phyloP scores from a whole-genome alignment of 2,113 vertebrate species.

The Daubentonia madagascariensis region DNA sequence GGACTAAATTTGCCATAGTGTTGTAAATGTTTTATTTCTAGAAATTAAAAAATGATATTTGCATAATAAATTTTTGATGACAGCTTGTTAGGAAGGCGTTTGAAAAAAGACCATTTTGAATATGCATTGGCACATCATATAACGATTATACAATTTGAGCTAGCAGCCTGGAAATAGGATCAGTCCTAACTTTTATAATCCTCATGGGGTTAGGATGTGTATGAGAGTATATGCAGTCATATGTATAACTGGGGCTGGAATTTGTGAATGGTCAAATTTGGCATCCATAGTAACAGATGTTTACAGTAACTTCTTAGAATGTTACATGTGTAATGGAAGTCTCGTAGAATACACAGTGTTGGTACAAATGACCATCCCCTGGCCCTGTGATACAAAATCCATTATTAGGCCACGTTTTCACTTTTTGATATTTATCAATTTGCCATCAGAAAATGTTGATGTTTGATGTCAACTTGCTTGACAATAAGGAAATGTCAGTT shows the following conservation, averaged over 20 bases:
- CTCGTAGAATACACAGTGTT: not conserved
- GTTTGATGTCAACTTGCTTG: not conserved
- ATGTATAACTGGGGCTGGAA: not conserved
- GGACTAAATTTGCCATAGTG: not conserved
- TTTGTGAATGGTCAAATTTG: not conserved
- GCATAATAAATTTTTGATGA: not conserved
- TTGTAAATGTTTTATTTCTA: not conserved
- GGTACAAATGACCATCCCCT: not conserved
- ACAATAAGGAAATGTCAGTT: not conserved
- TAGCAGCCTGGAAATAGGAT: not conserved
- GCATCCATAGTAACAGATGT: constrained; percentile 20
- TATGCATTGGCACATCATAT: not conserved
- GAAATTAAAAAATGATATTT: not conserved
- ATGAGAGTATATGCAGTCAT: not conserved
- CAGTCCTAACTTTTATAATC: not conserved
- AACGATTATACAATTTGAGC: not conserved
- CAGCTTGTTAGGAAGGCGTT: not conserved
- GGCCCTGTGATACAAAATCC: not conserved
- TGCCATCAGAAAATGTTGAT: not conserved
- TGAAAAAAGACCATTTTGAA: not conserved
- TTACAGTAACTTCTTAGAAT: not conserved
- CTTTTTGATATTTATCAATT: not conserved
- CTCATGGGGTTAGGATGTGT: not conserved
- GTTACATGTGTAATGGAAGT: not conserved
- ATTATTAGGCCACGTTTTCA: no score